phyloP scores from a whole-genome alignment of 2,797 vertebrate species.

The Denticeps clupeoides region DNA sequence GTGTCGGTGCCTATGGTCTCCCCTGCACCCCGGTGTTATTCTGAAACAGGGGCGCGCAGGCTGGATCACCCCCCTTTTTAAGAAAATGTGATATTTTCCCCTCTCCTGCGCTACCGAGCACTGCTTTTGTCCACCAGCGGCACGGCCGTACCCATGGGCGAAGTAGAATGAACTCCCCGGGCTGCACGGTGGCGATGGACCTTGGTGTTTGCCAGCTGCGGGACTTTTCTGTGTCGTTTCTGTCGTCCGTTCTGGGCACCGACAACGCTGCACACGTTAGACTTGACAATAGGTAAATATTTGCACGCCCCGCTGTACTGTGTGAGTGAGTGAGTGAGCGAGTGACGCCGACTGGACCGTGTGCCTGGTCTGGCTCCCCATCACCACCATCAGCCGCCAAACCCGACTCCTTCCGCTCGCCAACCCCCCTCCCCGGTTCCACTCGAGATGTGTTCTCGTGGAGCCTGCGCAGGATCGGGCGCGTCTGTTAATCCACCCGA shows the following conservation, averaged over 20 bases:
- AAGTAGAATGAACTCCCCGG: slow-evolving; percentile 74
- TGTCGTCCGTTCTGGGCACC: slow-evolving; percentile 82
- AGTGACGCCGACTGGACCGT: too few species aligned
- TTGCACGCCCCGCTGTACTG: neutral
- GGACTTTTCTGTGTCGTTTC: slow-evolving; percentile 88
- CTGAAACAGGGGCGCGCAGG: slow-evolving; percentile 18
- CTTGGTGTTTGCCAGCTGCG: slow-evolving; percentile 89
- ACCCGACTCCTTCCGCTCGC: too few species aligned
- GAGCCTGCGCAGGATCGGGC: too few species aligned
- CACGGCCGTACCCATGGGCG: slow-evolving; percentile 35
- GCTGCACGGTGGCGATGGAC: slow-evolving; percentile 88
- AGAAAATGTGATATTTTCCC: slow-evolving; percentile 40
- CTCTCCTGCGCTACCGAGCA: slow-evolving; percentile 36
- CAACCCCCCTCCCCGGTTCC: too few species aligned
- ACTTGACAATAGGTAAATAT: slow-evolving; percentile 80
- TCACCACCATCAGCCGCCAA: too few species aligned
- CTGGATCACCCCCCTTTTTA: neutral
- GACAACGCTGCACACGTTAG: slow-evolving; percentile 72
- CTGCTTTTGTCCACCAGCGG: slow-evolving; percentile 6
- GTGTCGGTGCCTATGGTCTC: slow-evolving; percentile 22
- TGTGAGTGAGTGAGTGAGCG: too few species aligned
- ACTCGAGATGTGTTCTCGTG: too few species aligned
- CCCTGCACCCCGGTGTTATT: slow-evolving; percentile 25
- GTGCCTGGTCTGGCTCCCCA: too few species aligned
- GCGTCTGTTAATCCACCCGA: too few species aligned